These are phyloP conservation scores for Hepsetus odoe DNA, from an alignment of 2,113 vertebrate genomes.

Conservation along the genomic window DNA sequence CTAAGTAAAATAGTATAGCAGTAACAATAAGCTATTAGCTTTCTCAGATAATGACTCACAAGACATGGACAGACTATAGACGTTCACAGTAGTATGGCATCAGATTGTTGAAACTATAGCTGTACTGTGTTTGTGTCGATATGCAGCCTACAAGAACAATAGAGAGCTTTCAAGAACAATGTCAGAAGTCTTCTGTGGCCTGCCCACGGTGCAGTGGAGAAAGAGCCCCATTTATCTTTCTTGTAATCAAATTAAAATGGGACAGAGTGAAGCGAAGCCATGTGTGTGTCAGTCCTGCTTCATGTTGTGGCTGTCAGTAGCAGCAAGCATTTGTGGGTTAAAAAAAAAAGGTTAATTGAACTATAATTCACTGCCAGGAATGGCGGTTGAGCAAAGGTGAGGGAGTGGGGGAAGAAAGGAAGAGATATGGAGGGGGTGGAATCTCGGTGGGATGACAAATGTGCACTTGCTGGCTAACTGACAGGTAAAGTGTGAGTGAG, in stretches of 20 bases:
- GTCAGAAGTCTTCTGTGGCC: constrained; percentile 1
- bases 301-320: constrained; percentile 48
- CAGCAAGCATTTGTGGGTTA: constrained; percentile 19
- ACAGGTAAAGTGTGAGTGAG: constrained; percentile 54
- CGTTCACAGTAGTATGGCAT: neutral
- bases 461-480: constrained; percentile 44
- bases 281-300: constrained; percentile 55
- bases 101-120: neutral
- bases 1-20: neutral
- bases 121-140: neutral
- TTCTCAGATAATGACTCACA: constrained; percentile 3
- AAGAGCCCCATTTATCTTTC: constrained; percentile 48
- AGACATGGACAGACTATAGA: neutral
- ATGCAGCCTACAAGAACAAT: constrained; percentile 16
- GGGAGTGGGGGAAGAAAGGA: constrained; percentile 39
- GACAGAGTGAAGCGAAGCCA: constrained; percentile 21
- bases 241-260: constrained; percentile 53
- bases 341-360: constrained; percentile 61
- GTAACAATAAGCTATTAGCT: neutral
- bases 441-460: constrained; percentile 43
- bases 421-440: constrained; percentile 37
- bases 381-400: constrained; percentile 22
- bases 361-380: constrained; percentile 59
- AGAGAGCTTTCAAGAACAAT: neutral
- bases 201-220: constrained; percentile 5